Conservation (phyloP, 1,140 invertebrate genomes). For the Magallana angulata region DNA sequence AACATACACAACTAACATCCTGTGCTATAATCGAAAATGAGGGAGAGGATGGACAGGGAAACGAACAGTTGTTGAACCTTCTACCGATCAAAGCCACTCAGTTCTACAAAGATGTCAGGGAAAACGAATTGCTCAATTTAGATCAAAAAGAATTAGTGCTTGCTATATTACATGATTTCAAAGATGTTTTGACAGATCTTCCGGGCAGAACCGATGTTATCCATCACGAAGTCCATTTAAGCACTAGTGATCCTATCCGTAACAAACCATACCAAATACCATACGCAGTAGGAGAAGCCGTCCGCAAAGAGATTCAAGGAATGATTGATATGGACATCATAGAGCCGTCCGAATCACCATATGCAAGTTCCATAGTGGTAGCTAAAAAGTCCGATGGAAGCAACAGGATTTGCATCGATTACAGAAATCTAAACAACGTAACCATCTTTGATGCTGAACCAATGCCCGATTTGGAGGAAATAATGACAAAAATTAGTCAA, state of each 20-base stretch:
- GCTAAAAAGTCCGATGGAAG: slow-evolving; percentile 46
- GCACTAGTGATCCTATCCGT: slow-evolving; percentile 32
- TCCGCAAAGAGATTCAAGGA: slow-evolving; percentile 75
- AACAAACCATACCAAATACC: slow-evolving; percentile 69
- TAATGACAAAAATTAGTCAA: slow-evolving; percentile 25
- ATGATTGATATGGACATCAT: slow-evolving; percentile 76
- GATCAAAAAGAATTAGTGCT: no score
- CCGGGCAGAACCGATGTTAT: slow-evolving; percentile 51
- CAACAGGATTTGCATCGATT: slow-evolving; percentile 42
- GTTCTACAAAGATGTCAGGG: no score
- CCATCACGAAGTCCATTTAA: slow-evolving; percentile 49
- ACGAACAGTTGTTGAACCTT: no score
- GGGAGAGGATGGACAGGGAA: no score
- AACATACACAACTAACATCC: no score
- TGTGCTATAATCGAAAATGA: no score
- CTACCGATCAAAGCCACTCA: no score
- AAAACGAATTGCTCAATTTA: no score
- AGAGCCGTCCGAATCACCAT: slow-evolving; percentile 56
- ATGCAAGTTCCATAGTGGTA: slow-evolving; percentile 41
- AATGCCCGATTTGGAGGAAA: slow-evolving; percentile 44
- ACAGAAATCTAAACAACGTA: slow-evolving; percentile 38
- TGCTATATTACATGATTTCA: no score
- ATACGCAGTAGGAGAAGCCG: slow-evolving; percentile 71
- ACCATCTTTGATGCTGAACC: slow-evolving; percentile 46
- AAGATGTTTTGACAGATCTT: slow-evolving; percentile 55